A percentile compares a stretch with the other conserved stretches of the same genome.
These are phyloP conservation scores for Bergia puertoricense DNA, from an alignment of 92 coral and sea anemone species.

Conservation along the genomic window DNA sequence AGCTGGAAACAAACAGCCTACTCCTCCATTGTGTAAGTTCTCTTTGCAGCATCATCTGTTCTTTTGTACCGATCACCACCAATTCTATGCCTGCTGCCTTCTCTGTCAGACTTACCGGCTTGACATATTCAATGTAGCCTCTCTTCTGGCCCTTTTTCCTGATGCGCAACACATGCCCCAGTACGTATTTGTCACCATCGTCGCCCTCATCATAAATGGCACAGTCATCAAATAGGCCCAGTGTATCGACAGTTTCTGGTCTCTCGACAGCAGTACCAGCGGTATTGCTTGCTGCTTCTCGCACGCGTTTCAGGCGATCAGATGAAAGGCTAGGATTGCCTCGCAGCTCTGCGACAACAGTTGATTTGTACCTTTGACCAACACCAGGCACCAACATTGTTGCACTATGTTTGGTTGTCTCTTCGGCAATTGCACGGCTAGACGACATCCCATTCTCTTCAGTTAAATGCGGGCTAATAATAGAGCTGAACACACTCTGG, in stretches of 20 bases:
- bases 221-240: slow-evolving; percentile 28
- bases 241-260: slow-evolving; percentile 15
- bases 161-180: slow-evolving; percentile 23
- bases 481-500: slow-evolving; percentile 23
- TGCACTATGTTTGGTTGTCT: slow-evolving; percentile 19
- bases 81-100: slow-evolving; percentile 1
- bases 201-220: slow-evolving; percentile 16
- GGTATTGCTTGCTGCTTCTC: slow-evolving; percentile 7
- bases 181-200: slow-evolving; percentile 4
- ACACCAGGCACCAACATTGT: slow-evolving; percentile 13
- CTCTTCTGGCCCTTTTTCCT: slow-evolving; percentile 17
- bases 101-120: slow-evolving; percentile 22
- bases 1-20: slow-evolving; percentile 9
- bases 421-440: slow-evolving; percentile 10
- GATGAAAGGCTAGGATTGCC: slow-evolving; percentile 6
- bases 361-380: slow-evolving; percentile 26
- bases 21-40: slow-evolving; percentile 3
- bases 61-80: slow-evolving; percentile 12
- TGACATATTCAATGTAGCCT: slow-evolving; percentile 14
- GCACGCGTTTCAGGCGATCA: slow-evolving; percentile 8
- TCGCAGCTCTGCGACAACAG: slow-evolving; percentile 28
- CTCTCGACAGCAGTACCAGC: slow-evolving; percentile 8
- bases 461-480: slow-evolving; percentile 17
- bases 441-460: slow-evolving; percentile 2
- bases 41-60: slow-evolving; percentile 14